Percentiles rank a stretch among this genome's conserved stretches.
Conservation (phyloP, 2,888 invertebrate genomes). For the Pyrrhia umbra region DNA sequence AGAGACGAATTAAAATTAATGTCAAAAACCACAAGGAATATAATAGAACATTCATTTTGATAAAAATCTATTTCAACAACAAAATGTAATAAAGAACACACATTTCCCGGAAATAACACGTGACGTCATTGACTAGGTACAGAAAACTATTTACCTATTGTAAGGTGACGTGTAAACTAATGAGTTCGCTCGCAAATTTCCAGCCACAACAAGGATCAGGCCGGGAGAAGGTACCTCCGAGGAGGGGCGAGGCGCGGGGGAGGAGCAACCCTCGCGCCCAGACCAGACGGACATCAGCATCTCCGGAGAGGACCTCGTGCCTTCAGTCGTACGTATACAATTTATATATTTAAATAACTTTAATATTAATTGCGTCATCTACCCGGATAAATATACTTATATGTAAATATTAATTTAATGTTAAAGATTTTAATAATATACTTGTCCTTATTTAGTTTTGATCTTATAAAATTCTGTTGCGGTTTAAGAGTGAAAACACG, state of each 20-base stretch:
- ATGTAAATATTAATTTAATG: no score
- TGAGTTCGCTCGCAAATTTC: constrained; percentile 56
- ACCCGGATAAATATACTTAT: no score
- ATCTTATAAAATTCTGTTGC: no score
- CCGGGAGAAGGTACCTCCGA: constrained; percentile 73
- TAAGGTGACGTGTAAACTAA: constrained; percentile 31
- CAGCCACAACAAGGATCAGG: constrained; percentile 80
- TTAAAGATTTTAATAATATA: no score
- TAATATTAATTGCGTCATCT: no score
- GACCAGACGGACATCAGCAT: constrained; percentile 84
- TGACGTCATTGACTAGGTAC: neutral
- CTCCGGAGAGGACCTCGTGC: constrained; percentile 81
- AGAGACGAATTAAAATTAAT: neutral
- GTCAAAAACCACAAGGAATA: neutral
- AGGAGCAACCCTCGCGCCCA: constrained; percentile 80
- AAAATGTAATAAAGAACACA: constrained; percentile 24
- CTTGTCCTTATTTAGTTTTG: no score
- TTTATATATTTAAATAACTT: constrained; percentile 3
- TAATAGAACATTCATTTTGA: constrained; percentile 6
- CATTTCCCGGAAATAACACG: constrained; percentile 10
- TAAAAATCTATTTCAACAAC: neutral
- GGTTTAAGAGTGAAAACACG: no score
- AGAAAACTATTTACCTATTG: neutral
- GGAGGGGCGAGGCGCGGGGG: constrained; percentile 77
- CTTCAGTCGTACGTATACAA: constrained; percentile 76